Evolutionary conservation across 2,888 invertebrate genomes (phyloP).

Genomic region (Pandemis heparana): DNA sequence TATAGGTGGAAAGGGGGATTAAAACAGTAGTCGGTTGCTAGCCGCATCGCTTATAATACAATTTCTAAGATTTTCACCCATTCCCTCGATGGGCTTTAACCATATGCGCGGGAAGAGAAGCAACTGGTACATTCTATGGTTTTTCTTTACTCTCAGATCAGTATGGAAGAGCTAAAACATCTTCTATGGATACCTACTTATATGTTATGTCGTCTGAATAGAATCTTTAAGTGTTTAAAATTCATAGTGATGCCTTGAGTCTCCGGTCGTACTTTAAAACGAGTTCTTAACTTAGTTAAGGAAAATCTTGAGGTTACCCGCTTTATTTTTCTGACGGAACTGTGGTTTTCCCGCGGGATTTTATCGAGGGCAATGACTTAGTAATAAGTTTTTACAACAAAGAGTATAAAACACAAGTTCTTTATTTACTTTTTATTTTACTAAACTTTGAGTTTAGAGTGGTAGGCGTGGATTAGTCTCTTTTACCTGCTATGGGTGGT

Average conservation of each 20-base stretch:
- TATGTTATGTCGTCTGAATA: slow-evolving; percentile 1
- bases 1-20: no score
- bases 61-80: no score
- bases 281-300: slow-evolving; percentile 37
- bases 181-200: not conserved
- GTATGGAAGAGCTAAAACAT: not conserved
- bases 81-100: no score
- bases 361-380: not conserved
- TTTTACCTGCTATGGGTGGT: no score
- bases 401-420: not conserved
- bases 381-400: not conserved
- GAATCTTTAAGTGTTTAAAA: slow-evolving; percentile 3
- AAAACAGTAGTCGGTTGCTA: no score
- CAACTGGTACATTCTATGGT: no score
- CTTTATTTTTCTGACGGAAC: slow-evolving; percentile 5
- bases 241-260: slow-evolving; percentile 28
- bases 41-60: no score
- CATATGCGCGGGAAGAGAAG: no score
- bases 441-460: no score
- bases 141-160: no score
- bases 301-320: slow-evolving; percentile 27
- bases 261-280: slow-evolving; percentile 32
- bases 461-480: no score
- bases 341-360: slow-evolving; percentile 11
- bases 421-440: no score